These are phyloP conservation scores for Macropodus opercularis DNA, from an alignment of 2,797 vertebrate genomes.

Conservation along the genomic window DNA sequence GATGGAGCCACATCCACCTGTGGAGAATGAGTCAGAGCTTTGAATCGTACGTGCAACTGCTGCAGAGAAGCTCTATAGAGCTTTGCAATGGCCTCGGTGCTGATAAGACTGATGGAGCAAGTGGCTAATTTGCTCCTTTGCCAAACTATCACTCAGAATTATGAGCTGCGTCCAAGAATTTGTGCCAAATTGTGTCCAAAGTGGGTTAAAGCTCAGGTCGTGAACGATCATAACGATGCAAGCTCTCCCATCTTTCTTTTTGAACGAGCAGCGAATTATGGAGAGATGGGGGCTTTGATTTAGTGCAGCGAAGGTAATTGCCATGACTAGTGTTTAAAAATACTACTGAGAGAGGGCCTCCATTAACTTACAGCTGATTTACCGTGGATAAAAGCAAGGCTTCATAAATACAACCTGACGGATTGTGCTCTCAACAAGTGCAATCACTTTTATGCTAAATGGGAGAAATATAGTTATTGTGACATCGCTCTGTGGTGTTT, in stretches of 20 bases:
- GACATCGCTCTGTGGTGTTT: conserved; percentile 2
- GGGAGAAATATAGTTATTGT: conserved; percentile 6
- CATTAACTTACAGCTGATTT: conserved; percentile 52
- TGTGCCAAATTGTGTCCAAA: conserved; percentile 37
- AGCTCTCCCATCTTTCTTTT: conserved; percentile 40
- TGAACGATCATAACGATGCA: conserved; percentile 24
- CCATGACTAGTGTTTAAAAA: conserved; percentile 42
- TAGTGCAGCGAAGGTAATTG: conserved; percentile 42
- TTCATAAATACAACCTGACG: conserved; percentile 46
- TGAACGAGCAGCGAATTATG: conserved; percentile 31
- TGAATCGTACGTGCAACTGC: conserved; percentile 28
- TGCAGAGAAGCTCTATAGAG: conserved; percentile 22
- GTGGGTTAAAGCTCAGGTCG: conserved; percentile 23
- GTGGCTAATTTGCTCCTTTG: conserved; percentile 27
- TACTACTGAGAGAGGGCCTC: conserved; percentile 25
- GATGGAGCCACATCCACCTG: conserved; percentile 28
- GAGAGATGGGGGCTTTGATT: conserved; percentile 36
- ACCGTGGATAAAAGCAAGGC: conserved; percentile 38
- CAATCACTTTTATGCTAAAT: conserved; percentile 17
- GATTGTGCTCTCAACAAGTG: conserved; percentile 41
- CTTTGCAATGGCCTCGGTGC: background rate
- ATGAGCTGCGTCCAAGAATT: conserved; percentile 45
- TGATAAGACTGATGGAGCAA: conserved; percentile 37
- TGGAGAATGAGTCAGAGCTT: conserved; percentile 23
- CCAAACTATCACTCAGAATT: conserved; percentile 38